Evolutionary conservation across 2,888 invertebrate genomes (phyloP).

Genomic region (Parnassius glacialis): DNA sequence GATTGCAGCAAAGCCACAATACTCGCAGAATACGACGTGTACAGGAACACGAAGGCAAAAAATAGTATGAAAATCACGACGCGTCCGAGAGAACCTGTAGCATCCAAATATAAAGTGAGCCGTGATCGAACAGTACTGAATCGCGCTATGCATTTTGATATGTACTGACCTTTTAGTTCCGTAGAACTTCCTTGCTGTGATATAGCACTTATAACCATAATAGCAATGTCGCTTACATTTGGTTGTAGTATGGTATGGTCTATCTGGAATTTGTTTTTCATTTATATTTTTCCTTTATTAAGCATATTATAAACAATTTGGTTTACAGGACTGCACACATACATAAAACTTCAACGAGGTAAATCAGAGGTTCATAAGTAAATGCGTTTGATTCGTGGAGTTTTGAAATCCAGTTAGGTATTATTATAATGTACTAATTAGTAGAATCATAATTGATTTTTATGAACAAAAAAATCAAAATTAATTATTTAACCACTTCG

Average conservation of each 20-base stretch:
- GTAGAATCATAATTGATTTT: too few relatives aligned
- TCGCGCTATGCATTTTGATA: slow-evolving; percentile 8
- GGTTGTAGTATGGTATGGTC: slow-evolving; percentile 48
- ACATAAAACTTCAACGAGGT: too few relatives aligned
- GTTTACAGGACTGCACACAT: too few relatives aligned
- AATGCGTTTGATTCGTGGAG: too few relatives aligned
- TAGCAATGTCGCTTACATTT: slow-evolving; percentile 68
- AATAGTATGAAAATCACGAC: slow-evolving; percentile 82
- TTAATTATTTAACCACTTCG: too few relatives aligned
- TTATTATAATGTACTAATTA: too few relatives aligned
- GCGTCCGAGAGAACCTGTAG: slow-evolving; percentile 72
- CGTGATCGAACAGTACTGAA: background rate
- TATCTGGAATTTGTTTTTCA: slow-evolving; percentile 20
- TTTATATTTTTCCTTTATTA: background rate
- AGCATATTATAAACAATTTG: too few relatives aligned
- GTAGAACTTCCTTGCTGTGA: slow-evolving; percentile 80
- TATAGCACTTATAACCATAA: slow-evolving; percentile 79
- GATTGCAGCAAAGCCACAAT: slow-evolving; percentile 87
- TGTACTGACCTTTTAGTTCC: slow-evolving; percentile 41
- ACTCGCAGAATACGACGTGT: slow-evolving; percentile 87
- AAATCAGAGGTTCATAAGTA: too few relatives aligned
- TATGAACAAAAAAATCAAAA: too few relatives aligned
- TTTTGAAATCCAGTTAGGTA: too few relatives aligned
- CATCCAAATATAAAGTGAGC: slow-evolving; percentile 20
- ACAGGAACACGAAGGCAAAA: slow-evolving; percentile 83